Base-by-base conservation (phyloP, 2,113 vertebrate species). In the Lophius piscatorius region DNA sequence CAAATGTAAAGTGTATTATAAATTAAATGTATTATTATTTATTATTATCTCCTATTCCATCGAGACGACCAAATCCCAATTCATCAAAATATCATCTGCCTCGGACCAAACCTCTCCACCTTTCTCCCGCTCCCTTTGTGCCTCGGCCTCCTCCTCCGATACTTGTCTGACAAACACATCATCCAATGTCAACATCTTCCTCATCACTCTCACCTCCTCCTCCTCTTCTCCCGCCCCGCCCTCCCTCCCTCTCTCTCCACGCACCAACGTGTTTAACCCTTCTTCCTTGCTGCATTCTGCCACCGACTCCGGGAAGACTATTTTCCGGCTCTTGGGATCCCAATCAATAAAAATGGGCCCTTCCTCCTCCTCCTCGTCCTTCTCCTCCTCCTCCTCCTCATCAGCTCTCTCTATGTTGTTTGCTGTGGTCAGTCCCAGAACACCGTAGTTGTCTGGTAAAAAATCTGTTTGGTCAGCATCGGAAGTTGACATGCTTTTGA, bases 41-140 rank as follows among this genome's bases (percentile, higher is more conserved):
- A 55, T 60, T 41, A 66, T n/a, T 28, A 48, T 75, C 54, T 80
- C 80, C 44, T 74, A 5, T 11, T 78, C 63, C 60, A 58, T 29
- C 1, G 65, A 51, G 41, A 87, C 6, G 0, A 72, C 47, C 28
- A 89, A 41, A 6, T 56, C 6, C 82, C 82, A 88, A 60, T 76
- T 78, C 31, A n/a, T 61, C 1, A 73, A 44, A 41, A 80, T 6
- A 14, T 71, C 31, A 4, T 74, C 61, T 3, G 0, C 12, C 10
- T 60, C 61, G 21, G 23, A 65, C 2, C 14, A 13, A 10, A 6
- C 10, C 5, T 38, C 70, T 4, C 3, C 20, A 0, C 1, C 21
- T 9, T 4, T 5, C 18, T 57, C 18, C n/a, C 12, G 8, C 29
- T 12, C 57, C 38, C 40, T 66, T 46, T 28, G 36, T 3, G 24